Evolutionary conservation across 2,888 invertebrate genomes (phyloP).

Genomic region (Malachius bipustulatus): DNA sequence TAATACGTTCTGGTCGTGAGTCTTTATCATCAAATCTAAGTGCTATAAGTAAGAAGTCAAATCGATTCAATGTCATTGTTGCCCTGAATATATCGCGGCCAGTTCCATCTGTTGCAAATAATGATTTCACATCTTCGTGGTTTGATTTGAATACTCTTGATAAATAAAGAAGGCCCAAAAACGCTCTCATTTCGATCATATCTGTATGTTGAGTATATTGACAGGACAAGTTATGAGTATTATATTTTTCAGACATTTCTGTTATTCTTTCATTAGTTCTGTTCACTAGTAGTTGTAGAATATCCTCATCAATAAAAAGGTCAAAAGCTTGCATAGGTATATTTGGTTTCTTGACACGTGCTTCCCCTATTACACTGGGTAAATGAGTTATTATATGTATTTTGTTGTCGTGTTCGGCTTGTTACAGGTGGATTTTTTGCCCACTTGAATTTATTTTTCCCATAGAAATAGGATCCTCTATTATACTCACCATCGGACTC

Average conservation of each 20-base stretch:
- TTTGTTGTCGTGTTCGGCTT: too few species aligned
- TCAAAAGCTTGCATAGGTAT: too few species aligned
- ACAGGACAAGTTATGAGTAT: too few species aligned
- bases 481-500: neutral
- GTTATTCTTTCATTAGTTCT: too few species aligned
- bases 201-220: neutral
- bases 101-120: slow-evolving; percentile 1
- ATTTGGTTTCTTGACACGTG: neutral
- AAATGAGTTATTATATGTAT: neutral
- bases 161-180: neutral
- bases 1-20: neutral
- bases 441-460: neutral
- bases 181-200: slow-evolving; percentile 1
- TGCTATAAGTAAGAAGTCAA: neutral
- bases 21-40: neutral
- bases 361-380: neutral
- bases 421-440: neutral
- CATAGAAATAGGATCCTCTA: slow-evolving; percentile 1
- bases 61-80: neutral
- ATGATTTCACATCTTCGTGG: neutral
- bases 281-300: too few species aligned
- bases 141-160: neutral
- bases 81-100: neutral
- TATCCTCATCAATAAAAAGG: too few species aligned
- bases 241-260: too few species aligned